Base-by-base conservation (phyloP, 2,888 invertebrate genomes). In the Meiosimyza platycephala region DNA sequence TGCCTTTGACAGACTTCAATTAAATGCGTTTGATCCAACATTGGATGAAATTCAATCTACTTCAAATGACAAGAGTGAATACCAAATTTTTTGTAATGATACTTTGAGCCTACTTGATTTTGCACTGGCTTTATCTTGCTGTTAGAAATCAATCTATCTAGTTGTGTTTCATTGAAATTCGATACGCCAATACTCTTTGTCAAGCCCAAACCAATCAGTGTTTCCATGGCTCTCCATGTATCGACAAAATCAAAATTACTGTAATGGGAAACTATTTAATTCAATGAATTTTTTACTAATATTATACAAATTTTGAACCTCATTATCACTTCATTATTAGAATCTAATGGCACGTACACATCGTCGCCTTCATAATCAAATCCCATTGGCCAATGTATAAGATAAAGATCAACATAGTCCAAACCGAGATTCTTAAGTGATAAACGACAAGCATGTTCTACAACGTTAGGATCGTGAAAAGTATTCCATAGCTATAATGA, bases 401-500 rank as follows among this genome's bases (percentile, higher is more conserved):
- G 47, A 40, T 64, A 64, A 7, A 86, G 74, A 76, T 86, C 86
- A 12, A 86, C 77, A 72, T 85, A 85, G 28, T 93, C 89, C 11
- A 96, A 82, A 2, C 92, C 91, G 52, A 97, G 90, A 85, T 94
- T 91, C 5, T 89, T 84, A 54, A 97, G 85, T 0, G 94, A 91
- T 78, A 89, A 89, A 76, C 90, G 90, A 47, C 95, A 87, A 0
- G 92, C 92, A 0, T 90, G 89, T 73, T 92, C 90, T 13, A 97
- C 97, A 76, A 92, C 88, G 73, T 94, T 93, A 0, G 91, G 90
- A 15, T 91, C 91, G 84, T 97, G 97, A 87, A 92, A 95, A 0
- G 94, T 95, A 88, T 95, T 95, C 96, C 96, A 97, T 6, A 95
- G 85, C 91, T 95, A 33, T 0, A 40, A n/a, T 64, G 47, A 22